These are phyloP conservation scores for Schrankia costaestrigalis DNA, from an alignment of 2,888 invertebrate species.

Conservation along the genomic window DNA sequence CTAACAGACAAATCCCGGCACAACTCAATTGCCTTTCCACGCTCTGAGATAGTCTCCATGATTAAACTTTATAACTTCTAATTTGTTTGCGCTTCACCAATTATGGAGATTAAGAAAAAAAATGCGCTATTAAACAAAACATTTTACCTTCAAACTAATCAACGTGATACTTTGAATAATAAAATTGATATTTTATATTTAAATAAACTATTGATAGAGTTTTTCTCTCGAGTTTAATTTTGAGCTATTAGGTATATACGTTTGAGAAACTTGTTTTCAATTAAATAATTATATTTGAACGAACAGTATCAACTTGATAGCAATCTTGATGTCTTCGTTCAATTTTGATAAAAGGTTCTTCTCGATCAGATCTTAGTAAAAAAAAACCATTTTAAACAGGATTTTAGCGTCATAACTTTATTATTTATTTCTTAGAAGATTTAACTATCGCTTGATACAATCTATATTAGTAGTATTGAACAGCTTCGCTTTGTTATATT, in stretches of 20 bases:
- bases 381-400: too few relatives aligned
- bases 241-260: conserved; percentile 4
- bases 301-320: conserved; percentile 2
- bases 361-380: too few relatives aligned
- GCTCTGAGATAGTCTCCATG: conserved; percentile 25
- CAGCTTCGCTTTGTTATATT: too few relatives aligned
- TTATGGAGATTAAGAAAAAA: conserved; percentile 34
- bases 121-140: conserved; percentile 22
- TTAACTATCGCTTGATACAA: too few relatives aligned
- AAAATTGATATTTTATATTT: conserved; percentile 10
- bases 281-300: conserved; percentile 10
- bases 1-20: conserved; percentile 5
- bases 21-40: conserved; percentile 26
- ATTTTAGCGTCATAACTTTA: too few relatives aligned
- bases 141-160: conserved; percentile 12
- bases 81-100: conserved; percentile 37
- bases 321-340: conserved; percentile 5
- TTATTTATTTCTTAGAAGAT: too few relatives aligned
- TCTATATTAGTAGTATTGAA: too few relatives aligned
- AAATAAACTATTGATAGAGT: conserved; percentile 8
- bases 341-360: conserved; percentile 7
- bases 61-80: conserved; percentile 39
- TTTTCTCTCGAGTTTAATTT: conserved; percentile 13
- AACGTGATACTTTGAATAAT: conserved; percentile 6
- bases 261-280: conserved; percentile 11